Conservation (phyloP, 2,888 invertebrate species). For the Thecocarcelia acutangulata region DNA sequence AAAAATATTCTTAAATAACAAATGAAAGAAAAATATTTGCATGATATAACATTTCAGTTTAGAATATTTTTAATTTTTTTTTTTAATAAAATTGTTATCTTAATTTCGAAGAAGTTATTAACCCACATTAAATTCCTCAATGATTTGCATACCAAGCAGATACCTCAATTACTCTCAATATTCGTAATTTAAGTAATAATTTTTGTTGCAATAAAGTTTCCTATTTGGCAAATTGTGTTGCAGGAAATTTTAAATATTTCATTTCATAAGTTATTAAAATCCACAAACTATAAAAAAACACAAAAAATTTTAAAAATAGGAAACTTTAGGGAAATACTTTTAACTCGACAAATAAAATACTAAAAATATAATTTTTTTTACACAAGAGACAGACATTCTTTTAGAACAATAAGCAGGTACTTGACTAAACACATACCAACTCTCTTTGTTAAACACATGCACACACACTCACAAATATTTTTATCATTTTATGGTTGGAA, state of each 20-base stretch:
- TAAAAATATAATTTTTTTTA: constrained; percentile 44
- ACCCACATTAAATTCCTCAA: too few relatives aligned
- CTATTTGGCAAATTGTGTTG: constrained; percentile 23
- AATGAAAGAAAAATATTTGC: too few relatives aligned
- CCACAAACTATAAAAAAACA: constrained; percentile 16
- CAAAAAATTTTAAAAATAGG: background rate
- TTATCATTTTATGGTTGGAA: background rate
- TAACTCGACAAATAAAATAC: constrained; percentile 56
- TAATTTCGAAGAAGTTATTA: too few relatives aligned
- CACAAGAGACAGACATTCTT: constrained; percentile 31
- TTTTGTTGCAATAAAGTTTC: background rate
- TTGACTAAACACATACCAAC: constrained; percentile 19
- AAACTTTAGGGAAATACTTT: constrained; percentile 55
- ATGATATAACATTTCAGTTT: too few relatives aligned
- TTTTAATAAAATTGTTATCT: background rate
- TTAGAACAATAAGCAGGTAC: constrained; percentile 57
- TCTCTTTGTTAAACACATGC: background rate
- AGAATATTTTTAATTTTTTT: background rate
- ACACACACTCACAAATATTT: constrained; percentile 1
- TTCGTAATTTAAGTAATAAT: background rate
- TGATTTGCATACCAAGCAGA: background rate
- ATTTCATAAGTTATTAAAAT: constrained; percentile 53
- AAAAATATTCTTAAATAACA: too few relatives aligned
- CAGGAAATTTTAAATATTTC: constrained; percentile 50
- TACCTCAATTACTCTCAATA: background rate